Base-by-base conservation (phyloP, 2,888 invertebrate species). In the Thalpophila matura region DNA sequence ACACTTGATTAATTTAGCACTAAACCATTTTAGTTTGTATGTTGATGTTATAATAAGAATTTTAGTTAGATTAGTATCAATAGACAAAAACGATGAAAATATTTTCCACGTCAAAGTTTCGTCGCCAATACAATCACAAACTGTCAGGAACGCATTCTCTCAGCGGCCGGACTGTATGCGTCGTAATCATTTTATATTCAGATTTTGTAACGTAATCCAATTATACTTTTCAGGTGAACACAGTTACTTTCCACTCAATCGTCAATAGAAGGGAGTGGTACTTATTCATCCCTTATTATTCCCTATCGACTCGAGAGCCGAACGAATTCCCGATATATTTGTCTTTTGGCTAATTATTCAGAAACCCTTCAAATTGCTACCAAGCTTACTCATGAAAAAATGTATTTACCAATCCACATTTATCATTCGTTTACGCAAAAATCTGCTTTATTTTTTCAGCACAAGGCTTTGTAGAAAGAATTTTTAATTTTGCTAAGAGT, bases 321-420 rank as follows among this genome's bases (percentile, higher is more conserved):
- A 58, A 69, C 70, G 54, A 75, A 65, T 69, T 69, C 61, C 46
- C 53, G 45, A 65, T 74, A 74, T 70, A 75, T 75, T 78, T 69
- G 70, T 69, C 70, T 75, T 70, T 69, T 47, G 51, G 70, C 78
- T 76, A 76, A 76, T 70, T 78, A 78, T 78, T 78, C 70, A 65
- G 56, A 74, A 76, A 66, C 75, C 70, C 70, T 76, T 76, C 66
- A 70, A 66, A 78, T 56, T 57, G 62, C 78, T 74, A 38, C 65
- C 55, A 59, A 61, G 74, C 61, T 78, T 77, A 70, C 62, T 76
- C 75, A 62, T 66, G 79, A 70, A 78, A 78, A 77, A 78, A 75
- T 56, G 18, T 50, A 57, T 49, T 12, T 20, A 42, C 58, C 12
- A 64, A 26, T 1, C 26, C 12, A 29, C 1, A 38, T 37, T 62